Percentiles rank a stretch among this genome's conserved stretches.
These are phyloP conservation scores for Metacarcinus magister DNA, from an alignment of 2,888 invertebrate genomes.

Conservation along the genomic window DNA sequence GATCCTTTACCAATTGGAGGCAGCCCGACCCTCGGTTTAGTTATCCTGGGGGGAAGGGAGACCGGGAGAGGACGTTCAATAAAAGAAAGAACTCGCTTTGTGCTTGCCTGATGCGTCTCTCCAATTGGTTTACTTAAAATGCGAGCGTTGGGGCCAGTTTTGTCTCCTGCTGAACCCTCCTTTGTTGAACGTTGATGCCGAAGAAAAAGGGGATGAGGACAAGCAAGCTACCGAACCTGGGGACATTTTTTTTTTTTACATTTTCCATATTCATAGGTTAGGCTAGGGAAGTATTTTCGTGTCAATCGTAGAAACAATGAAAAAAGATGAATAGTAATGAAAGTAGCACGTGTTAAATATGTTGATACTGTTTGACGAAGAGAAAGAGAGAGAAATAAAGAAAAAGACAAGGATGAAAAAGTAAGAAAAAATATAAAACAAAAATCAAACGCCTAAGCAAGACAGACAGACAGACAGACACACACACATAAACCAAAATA, in stretches of 20 bases:
- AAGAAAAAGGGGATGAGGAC: background rate
- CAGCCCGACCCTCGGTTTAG: background rate
- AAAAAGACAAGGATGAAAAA: background rate
- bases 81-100: constrained; percentile 48
- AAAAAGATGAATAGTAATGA: too few relatives aligned
- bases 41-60: background rate
- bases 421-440: background rate
- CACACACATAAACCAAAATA: background rate
- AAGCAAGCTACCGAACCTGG: background rate
- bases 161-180: background rate
- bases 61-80: background rate
- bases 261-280: background rate
- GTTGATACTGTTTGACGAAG: too few relatives aligned
- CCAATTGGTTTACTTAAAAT: constrained; percentile 34
- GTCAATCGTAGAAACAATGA: too few relatives aligned
- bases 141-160: background rate
- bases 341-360: too few relatives aligned
- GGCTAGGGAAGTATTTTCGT: too few relatives aligned
- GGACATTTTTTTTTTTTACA: background rate
- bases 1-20: constrained; percentile 21
- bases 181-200: background rate
- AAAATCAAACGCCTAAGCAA: background rate
- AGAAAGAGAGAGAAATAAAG: too few relatives aligned
- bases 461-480: background rate
- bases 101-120: background rate